Base-by-base conservation (phyloP, 2,888 invertebrate species). In the Ypsolopha scabrella region DNA sequence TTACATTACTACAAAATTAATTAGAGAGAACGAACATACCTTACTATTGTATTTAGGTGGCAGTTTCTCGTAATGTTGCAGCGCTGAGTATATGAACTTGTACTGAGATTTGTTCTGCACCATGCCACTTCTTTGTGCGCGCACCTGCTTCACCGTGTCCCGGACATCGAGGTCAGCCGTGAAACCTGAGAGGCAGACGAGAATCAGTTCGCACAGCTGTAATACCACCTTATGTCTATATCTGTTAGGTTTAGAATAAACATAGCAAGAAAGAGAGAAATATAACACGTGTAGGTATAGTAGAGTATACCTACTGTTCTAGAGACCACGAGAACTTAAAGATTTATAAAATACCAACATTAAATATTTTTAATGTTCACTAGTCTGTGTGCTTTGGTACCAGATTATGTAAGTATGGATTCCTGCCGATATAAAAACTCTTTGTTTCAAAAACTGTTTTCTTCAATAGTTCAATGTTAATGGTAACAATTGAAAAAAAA, bases 71-170 rank as follows among this genome's bases (percentile, higher is more conserved):
- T 95, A 96, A 73, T 94, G 94, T 70, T 94, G 92, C 49, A 99
- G 92, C 51, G 98, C 98, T 65, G 95, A 89, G 86, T 99, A 98
- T 52, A 99, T 95, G 83, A 99, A 99, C 78, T 95, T 94, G 82
- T 99, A 99, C 88, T 99, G 99, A 51, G 95, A 94, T 83, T 96
- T 97, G 51, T 98, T 99, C 88, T 99, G 99, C 53, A 99, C 99
- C 95, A 99, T 95, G 55, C 99, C 99, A 51, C 94, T 94, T 52
- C 99, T 90, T 83, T 99, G 98, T 2, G 95, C 93, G 44, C 99
- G 90, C 53, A 97, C 94, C 90, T 94, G 92, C 80, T 95, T 96
- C 62, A 98, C 97, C 54, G 97, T 96, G 64, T 94, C 92, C 79
- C 95, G 95, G 62, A 99, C 97, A 76, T 99, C 98, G 65, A 99